Evolutionary conservation across 2,888 invertebrate species (phyloP).

Genomic region (Fissipunctia ypsillon): DNA sequence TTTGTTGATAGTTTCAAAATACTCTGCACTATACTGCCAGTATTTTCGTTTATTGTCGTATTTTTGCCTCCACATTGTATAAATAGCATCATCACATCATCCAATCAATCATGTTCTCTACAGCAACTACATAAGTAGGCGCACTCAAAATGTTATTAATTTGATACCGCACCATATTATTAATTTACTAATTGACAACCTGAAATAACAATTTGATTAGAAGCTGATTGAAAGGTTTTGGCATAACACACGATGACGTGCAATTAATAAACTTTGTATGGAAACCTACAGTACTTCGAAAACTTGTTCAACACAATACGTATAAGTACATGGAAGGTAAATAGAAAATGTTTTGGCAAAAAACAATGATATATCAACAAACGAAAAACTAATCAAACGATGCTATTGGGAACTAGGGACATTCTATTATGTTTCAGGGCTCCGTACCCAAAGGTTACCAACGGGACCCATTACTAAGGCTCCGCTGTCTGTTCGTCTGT

Average conservation of each 20-base stretch:
- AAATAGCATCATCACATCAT: not conserved
- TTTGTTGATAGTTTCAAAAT: too few species aligned
- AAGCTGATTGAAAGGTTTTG: slow-evolving; percentile 39
- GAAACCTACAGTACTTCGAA: slow-evolving; percentile 16
- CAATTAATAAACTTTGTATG: slow-evolving; percentile 24
- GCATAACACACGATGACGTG: slow-evolving; percentile 13
- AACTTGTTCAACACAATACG: slow-evolving; percentile 14
- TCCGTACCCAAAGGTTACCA: too few species aligned
- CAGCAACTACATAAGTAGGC: not conserved
- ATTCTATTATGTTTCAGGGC: not conserved
- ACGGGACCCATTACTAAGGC: too few species aligned
- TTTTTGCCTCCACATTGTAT: too few species aligned
- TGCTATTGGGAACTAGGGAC: not conserved
- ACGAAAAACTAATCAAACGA: slow-evolving; percentile 7
- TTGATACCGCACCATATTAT: not conserved
- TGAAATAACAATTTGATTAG: slow-evolving; percentile 24
- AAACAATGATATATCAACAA: not conserved
- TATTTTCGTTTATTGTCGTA: too few species aligned
- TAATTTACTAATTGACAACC: slow-evolving; percentile 36
- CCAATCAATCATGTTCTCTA: not conserved
- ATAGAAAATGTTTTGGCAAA: not conserved
- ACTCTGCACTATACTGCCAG: too few species aligned
- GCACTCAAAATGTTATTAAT: slow-evolving; percentile 9
- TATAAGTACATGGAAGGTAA: not conserved
- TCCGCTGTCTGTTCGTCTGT: too few species aligned